These are phyloP conservation scores for Porphyrio hochstetteri DNA, from an alignment of 2,113 vertebrate species.

Conservation along the genomic window DNA sequence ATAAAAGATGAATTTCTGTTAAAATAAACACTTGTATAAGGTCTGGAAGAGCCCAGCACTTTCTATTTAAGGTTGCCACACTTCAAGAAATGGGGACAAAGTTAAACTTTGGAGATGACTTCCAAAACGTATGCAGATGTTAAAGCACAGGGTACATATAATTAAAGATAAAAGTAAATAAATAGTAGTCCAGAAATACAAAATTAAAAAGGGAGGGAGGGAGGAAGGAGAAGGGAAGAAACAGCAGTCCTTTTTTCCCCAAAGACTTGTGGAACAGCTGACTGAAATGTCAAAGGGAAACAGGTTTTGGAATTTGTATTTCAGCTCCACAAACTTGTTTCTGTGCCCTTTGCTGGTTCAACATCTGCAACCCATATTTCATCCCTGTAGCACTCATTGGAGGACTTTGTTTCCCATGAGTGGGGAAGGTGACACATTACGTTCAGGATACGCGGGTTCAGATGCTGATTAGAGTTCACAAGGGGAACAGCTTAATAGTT, in stretches of 20 bases:
- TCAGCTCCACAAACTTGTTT: constrained; percentile 12
- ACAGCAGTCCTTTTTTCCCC: neutral
- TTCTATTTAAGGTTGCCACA: neutral
- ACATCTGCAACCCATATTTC: constrained; percentile 64
- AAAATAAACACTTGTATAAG: neutral
- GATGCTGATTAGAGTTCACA: constrained; percentile 13
- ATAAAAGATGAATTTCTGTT: neutral
- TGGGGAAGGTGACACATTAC: constrained; percentile 44
- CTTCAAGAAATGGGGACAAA: neutral
- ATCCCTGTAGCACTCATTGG: neutral
- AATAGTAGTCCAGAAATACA: constrained; percentile 41
- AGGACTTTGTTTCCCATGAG: constrained; percentile 41
- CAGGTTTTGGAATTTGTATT: constrained; percentile 54
- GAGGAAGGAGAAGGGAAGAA: constrained; percentile 9
- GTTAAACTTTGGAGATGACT: constrained; percentile 16
- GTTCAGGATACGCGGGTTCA: neutral
- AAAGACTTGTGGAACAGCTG: constrained; percentile 59
- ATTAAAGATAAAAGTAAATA: constrained; percentile 57
- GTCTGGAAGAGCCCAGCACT: neutral
- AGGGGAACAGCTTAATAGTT: neutral
- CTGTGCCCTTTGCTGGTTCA: constrained; percentile 52
- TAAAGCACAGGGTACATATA: constrained; percentile 47
- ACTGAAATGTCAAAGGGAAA: constrained; percentile 66
- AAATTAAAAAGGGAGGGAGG: neutral
- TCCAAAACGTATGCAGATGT: constrained; percentile 51